phyloP scores from a whole-genome alignment of 1,140 invertebrate genomes.

The Drosophila micromelanica region DNA sequence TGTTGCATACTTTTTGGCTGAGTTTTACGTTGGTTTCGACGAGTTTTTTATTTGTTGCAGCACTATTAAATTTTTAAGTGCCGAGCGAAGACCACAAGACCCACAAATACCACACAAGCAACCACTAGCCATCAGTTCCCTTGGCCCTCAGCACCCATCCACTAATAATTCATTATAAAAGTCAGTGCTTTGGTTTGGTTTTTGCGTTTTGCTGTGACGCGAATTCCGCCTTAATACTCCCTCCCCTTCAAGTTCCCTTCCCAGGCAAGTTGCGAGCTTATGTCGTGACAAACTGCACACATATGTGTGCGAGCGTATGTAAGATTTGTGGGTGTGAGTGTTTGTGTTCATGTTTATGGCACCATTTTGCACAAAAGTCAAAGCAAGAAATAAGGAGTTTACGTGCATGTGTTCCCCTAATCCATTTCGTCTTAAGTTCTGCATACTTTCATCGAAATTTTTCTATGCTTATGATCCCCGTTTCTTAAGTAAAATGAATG shows the following conservation, averaged over 20 bases:
- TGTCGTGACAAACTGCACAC: slow-evolving; percentile 82
- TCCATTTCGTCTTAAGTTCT: slow-evolving; percentile 24
- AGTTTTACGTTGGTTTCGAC: slow-evolving; percentile 23
- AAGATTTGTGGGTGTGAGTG: slow-evolving; percentile 26
- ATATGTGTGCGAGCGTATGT: slow-evolving; percentile 55
- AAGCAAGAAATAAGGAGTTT: slow-evolving; percentile 46
- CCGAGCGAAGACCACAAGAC: slow-evolving; percentile 68
- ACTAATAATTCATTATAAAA: slow-evolving; percentile 84
- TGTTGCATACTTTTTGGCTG: slow-evolving; percentile 51
- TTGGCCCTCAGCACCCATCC: slow-evolving; percentile 25
- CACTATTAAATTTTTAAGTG: slow-evolving; percentile 80
- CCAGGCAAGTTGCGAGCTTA: slow-evolving; percentile 60
- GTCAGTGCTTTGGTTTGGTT: slow-evolving; percentile 80
- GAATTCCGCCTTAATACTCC: slow-evolving; percentile 58
- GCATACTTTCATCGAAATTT: slow-evolving; percentile 9
- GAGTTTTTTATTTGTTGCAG: slow-evolving; percentile 50
- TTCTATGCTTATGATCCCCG: not conserved
- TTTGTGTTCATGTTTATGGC: slow-evolving; percentile 71
- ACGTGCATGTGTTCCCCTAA: slow-evolving; percentile 51
- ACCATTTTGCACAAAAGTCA: slow-evolving; percentile 74
- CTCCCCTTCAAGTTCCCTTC: not conserved
- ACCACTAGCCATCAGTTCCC: slow-evolving; percentile 39
- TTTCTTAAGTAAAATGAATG: not conserved
- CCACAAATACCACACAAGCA: slow-evolving; percentile 78
- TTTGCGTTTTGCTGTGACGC: slow-evolving; percentile 78